Conservation (phyloP, 2,797 vertebrate genomes). For the Phrynocephalus guinanensis region DNA sequence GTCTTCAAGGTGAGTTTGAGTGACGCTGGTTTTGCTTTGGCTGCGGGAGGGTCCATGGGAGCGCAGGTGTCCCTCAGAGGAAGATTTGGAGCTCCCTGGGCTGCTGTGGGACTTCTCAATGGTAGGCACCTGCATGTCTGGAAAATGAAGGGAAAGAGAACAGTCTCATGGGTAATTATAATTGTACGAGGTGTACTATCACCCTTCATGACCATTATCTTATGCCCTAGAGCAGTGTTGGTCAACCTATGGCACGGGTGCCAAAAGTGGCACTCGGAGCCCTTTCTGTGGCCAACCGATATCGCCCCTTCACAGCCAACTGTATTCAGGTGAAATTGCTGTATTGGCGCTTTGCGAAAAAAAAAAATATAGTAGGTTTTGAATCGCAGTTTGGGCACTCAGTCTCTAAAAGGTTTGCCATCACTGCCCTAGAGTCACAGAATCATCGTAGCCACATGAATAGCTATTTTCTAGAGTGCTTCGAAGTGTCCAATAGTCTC, state of each 20-base stretch:
- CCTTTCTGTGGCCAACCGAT: too few relatives aligned
- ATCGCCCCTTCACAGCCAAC: too few relatives aligned
- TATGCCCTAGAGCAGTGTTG: background rate
- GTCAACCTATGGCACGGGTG: too few relatives aligned
- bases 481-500: background rate
- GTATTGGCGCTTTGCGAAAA: too few relatives aligned
- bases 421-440: background rate
- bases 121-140: slow-evolving; percentile 94
- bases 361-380: too few relatives aligned
- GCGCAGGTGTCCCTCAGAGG: slow-evolving; percentile 95
- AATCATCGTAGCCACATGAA: background rate
- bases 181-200: background rate
- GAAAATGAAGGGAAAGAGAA: slow-evolving; percentile 65
- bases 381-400: too few relatives aligned
- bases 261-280: too few relatives aligned
- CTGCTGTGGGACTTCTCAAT: slow-evolving; percentile 99
- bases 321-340: too few relatives aligned
- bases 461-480: background rate
- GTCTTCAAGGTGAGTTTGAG: slow-evolving; percentile 97
- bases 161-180: background rate
- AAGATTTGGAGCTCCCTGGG: slow-evolving; percentile 98
- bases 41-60: slow-evolving; percentile 97
- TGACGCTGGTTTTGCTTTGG: slow-evolving; percentile 99
- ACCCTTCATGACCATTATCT: background rate
- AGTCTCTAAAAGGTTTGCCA: too few relatives aligned